Conservation (phyloP, 2,113 vertebrate species). For the Fulmarus glacialis region DNA sequence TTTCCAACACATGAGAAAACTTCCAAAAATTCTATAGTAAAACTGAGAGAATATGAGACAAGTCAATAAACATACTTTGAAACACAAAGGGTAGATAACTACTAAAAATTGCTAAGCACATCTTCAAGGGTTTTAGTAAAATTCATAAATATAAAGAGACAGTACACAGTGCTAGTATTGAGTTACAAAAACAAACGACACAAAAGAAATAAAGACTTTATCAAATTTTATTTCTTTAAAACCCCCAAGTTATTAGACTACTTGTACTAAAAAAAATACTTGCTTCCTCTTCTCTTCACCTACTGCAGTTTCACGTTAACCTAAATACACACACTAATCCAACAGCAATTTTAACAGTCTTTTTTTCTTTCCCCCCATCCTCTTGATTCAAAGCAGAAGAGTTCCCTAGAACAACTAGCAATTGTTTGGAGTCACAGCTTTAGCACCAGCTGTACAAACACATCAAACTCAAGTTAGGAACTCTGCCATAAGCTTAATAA, state of each 20-base stretch:
- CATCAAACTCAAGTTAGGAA: slow-evolving; percentile 38
- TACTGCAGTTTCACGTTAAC: background rate
- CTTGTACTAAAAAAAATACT: background rate
- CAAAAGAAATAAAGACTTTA: background rate
- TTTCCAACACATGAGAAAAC: background rate
- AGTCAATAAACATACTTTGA: background rate
- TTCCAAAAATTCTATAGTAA: background rate
- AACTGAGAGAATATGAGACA: background rate
- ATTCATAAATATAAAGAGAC: background rate
- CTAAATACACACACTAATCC: background rate
- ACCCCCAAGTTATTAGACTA: background rate
- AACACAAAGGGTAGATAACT: background rate
- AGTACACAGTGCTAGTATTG: background rate
- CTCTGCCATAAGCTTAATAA: slow-evolving; percentile 30
- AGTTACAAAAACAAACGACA: background rate
- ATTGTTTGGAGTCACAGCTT: slow-evolving; percentile 50
- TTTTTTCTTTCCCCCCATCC: background rate
- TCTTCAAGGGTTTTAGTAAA: background rate
- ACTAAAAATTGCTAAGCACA: background rate
- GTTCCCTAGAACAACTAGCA: slow-evolving; percentile 40
- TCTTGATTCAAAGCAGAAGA: slow-evolving; percentile 57
- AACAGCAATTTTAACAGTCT: background rate
- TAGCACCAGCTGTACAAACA: slow-evolving; percentile 67
- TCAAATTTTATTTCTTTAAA: background rate
- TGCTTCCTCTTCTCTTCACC: slow-evolving; percentile 5